Evolutionary conservation across 1,140 invertebrate genomes (phyloP).

Genomic region (Lasioglossum albipes): DNA sequence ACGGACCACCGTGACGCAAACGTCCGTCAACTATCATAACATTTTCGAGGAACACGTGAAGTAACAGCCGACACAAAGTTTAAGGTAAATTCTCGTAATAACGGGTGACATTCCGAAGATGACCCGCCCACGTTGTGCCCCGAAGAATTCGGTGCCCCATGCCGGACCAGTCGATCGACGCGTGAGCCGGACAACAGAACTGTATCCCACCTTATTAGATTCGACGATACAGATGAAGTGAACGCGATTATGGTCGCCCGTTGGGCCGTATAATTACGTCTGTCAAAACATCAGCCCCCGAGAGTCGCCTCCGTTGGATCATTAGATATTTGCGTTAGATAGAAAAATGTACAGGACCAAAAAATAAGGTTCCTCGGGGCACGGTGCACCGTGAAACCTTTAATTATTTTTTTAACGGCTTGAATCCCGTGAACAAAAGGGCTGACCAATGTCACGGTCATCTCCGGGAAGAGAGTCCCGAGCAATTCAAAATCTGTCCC

Average conservation of each 20-base stretch:
- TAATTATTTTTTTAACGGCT: conserved; percentile 14
- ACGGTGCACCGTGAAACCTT: not conserved
- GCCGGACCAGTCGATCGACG: conserved; percentile 15
- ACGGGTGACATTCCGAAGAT: conserved; percentile 62
- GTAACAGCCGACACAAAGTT: conserved; percentile 62
- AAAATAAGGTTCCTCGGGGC: not conserved
- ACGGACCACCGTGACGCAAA: conserved; percentile 40
- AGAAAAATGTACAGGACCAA: not conserved
- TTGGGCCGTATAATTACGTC: conserved; percentile 64
- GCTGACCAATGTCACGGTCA: conserved; percentile 15
- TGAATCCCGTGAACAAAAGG: not conserved
- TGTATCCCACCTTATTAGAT: conserved; percentile 46
- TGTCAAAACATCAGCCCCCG: conserved; percentile 68
- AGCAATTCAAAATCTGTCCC: conserved; percentile 54
- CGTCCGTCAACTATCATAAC: conserved; percentile 28
- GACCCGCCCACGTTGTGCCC: conserved; percentile 57
- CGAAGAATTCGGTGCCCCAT: not conserved
- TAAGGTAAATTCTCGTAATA: conserved; percentile 67
- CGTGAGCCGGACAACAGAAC: not conserved
- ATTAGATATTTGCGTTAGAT: conserved; percentile 31
- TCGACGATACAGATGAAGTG: conserved; percentile 65
- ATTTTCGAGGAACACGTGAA: conserved; percentile 1
- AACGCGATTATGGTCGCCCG: conserved; percentile 66
- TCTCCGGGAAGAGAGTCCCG: not conserved
- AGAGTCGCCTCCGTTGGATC: conserved; percentile 27